Conservation (phyloP, 1,140 invertebrate genomes). For the Neuroterus valhalla region DNA sequence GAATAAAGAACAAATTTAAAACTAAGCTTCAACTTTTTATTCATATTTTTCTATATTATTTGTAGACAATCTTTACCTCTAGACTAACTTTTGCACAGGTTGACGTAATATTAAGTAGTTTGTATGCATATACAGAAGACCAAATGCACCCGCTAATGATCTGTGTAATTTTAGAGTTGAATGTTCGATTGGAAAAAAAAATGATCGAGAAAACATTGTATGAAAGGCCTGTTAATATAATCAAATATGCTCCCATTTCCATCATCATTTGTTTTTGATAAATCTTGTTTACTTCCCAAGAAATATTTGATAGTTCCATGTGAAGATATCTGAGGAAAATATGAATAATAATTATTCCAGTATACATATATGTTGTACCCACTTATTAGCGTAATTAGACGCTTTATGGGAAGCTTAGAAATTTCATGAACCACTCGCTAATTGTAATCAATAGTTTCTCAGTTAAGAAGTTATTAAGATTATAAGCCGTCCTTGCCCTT, state of each 20-base stretch:
- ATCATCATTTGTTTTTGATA: neutral
- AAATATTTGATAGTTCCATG: conserved; percentile 6
- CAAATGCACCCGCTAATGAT: neutral
- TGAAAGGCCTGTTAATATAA: conserved; percentile 6
- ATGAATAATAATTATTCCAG: too few species aligned
- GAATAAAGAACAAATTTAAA: too few species aligned
- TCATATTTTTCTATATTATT: too few species aligned
- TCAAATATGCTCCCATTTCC: conserved; percentile 13
- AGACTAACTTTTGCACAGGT: neutral
- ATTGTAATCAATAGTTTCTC: too few species aligned
- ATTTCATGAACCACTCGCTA: too few species aligned
- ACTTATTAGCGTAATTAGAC: too few species aligned
- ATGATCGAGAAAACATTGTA: neutral
- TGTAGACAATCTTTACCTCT: neutral
- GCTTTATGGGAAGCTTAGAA: too few species aligned
- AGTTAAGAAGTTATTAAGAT: too few species aligned
- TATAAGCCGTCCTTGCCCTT: too few species aligned
- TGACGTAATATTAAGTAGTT: neutral
- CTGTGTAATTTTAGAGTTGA: neutral
- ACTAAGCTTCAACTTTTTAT: too few species aligned
- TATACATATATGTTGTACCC: too few species aligned
- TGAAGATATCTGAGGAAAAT: conserved; percentile 11
- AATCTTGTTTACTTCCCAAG: neutral
- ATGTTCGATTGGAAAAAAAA: neutral
- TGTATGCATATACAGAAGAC: neutral